phyloP scores from a whole-genome alignment of 1,140 invertebrate genomes.

The Pomacea maculata region DNA sequence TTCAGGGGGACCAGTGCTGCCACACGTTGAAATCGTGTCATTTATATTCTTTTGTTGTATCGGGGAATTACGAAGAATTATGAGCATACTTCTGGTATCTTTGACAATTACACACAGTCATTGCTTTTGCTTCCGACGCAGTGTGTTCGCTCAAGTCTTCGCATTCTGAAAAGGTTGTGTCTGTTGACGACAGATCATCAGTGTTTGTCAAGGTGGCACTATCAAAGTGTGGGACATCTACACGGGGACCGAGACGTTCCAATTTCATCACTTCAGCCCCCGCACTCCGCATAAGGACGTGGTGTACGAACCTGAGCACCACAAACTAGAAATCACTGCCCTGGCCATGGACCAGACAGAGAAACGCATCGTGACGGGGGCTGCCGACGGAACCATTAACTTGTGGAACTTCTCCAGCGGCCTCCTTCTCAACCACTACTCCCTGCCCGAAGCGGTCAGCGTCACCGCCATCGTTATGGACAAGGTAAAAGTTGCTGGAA shows the following conservation, averaged over 20 bases:
- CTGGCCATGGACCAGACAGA: constrained; percentile 77
- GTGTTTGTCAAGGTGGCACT: constrained; percentile 50
- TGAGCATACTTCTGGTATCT: too few species aligned
- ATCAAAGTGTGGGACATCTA: constrained; percentile 56
- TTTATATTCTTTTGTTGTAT: too few species aligned
- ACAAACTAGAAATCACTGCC: constrained; percentile 62
- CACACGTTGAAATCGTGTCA: too few species aligned
- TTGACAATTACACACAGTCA: too few species aligned
- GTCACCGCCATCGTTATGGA: constrained; percentile 26
- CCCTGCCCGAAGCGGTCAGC: constrained; percentile 30
- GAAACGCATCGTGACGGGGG: constrained; percentile 74
- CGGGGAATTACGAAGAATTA: too few species aligned
- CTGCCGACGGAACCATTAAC: constrained; percentile 78
- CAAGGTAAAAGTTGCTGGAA: not conserved
- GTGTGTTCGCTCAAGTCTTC: too few species aligned
- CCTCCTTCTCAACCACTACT: constrained; percentile 70
- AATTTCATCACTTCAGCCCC: constrained; percentile 51
- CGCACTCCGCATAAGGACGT: constrained; percentile 56
- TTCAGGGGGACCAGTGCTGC: too few species aligned
- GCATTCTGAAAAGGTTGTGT: too few species aligned
- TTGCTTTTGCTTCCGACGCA: too few species aligned
- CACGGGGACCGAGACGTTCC: constrained; percentile 51
- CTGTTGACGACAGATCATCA: constrained; percentile 35
- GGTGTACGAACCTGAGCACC: constrained; percentile 75
- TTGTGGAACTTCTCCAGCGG: constrained; percentile 80